Evolutionary conservation across 2,888 invertebrate genomes (phyloP), one percentile per base, ranked within the genome.

Genomic region (Cheilosia impressa): DNA sequence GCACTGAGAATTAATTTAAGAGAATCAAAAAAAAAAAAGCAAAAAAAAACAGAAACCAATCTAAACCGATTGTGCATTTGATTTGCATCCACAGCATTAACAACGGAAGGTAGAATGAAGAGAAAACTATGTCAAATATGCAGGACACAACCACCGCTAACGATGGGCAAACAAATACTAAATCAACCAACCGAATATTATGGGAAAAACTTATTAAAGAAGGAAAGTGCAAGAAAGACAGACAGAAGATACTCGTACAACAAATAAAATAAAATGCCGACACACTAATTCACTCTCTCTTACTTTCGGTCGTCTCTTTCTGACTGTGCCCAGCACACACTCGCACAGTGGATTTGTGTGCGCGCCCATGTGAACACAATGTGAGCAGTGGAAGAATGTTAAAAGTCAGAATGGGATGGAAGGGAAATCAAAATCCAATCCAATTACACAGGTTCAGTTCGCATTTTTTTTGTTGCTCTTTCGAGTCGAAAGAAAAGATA

Each of bases 101-200:
- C 31, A 68, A 77, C 38, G 38, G 27, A 73, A 43, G 19, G 60
- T 19, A 66, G 22, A 22, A 45, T 38, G 17, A 45, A 22, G 50
- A 63, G 7, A 22, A 34, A 53, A 68, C n/a, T 60, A n/a, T 43
- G 34, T 63, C 71, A 60, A 65, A 58, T 63, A 17, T 60, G 34
- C 27, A 53, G 38, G 34, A 62, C 24, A 76, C 81, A 81, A 91
- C 91, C 91, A 90, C 89, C 89, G 89, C 90, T 90, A 89, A 90
- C 91, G 90, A 90, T 89, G 91, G 90, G 89, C 91, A 91, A 92
- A 91, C 91, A 91, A 91, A 91, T 90, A 91, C 90, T 89, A 89
- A 90, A 89, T 89, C 89, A 89, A 88, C 85, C 57, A 34, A 52
- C 47, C 69, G 73, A 84, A 73, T 68, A 63, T 63, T 72, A 60